phyloP scores from a whole-genome alignment of 2,797 vertebrate species.

The Fistularia commersonii region DNA sequence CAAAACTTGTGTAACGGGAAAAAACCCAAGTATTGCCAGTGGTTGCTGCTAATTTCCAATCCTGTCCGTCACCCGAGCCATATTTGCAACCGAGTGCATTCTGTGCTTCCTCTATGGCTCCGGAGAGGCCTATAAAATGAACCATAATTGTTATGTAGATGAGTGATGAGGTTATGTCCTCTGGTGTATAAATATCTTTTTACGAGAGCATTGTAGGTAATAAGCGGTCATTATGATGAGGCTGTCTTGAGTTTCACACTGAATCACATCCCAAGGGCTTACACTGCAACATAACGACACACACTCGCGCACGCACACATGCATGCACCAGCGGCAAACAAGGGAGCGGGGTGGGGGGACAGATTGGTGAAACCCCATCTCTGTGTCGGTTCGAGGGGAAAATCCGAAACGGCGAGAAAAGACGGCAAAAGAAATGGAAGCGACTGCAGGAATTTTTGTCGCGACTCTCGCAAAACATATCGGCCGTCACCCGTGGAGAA shows the following conservation, averaged over 20 bases:
- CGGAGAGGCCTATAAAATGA: constrained; percentile 54
- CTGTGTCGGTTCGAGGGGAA: constrained; percentile 25
- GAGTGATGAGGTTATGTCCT: constrained; percentile 67
- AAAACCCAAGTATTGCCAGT: constrained; percentile 29
- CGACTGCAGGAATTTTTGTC: constrained; percentile 64
- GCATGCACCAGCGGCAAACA: constrained; percentile 36
- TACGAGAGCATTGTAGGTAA: constrained; percentile 63
- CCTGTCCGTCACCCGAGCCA: constrained; percentile 50
- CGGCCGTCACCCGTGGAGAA: constrained; percentile 38
- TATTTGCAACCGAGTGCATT: constrained; percentile 51
- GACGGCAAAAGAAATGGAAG: constrained; percentile 46
- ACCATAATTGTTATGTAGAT: constrained; percentile 65
- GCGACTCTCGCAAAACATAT: constrained; percentile 21
- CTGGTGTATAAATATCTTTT: constrained; percentile 67
- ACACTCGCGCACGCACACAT: constrained; percentile 3
- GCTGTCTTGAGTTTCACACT: constrained; percentile 50
- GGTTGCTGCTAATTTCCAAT: constrained; percentile 51
- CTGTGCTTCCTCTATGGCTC: constrained; percentile 53
- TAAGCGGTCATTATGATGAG: constrained; percentile 67
- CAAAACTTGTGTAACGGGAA: constrained; percentile 8
- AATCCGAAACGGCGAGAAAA: constrained; percentile 32
- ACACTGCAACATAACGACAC: constrained; percentile 10
- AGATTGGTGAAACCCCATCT: constrained; percentile 57
- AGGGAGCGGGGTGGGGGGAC: constrained; percentile 38
- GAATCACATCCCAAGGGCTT: constrained; percentile 50